A percentile compares a stretch with the other conserved stretches of the same genome.
These are phyloP conservation scores for Otus sunia DNA, from an alignment of 2,113 vertebrate species.

Conservation along the genomic window DNA sequence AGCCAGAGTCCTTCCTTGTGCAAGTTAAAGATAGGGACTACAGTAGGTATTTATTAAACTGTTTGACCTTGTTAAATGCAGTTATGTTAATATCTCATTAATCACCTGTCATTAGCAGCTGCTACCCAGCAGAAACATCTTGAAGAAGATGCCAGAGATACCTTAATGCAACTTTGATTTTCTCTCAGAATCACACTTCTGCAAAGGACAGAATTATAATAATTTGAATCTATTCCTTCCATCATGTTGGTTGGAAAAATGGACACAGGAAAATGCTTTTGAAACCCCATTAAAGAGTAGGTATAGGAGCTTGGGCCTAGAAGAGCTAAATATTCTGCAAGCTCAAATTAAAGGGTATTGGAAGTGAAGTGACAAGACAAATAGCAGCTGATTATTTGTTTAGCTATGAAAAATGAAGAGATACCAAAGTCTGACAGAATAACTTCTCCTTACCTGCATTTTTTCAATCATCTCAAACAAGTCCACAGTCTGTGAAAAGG, in stretches of 20 bases:
- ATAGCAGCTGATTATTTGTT: neutral
- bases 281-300: neutral
- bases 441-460: constrained; percentile 74
- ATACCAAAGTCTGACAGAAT: neutral
- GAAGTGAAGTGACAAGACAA: neutral
- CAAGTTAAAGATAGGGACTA: neutral
- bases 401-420: neutral
- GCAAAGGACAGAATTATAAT: neutral
- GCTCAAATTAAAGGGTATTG: neutral
- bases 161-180: neutral
- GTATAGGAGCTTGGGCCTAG: neutral
- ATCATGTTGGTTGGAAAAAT: neutral
- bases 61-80: neutral
- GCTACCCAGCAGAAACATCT: neutral
- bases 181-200: neutral
- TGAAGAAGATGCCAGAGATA: neutral
- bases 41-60: neutral
- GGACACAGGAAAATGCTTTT: neutral
- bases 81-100: neutral
- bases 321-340: neutral
- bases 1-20: neutral
- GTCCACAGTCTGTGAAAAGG: constrained; percentile 79
- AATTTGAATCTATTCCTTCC: neutral
- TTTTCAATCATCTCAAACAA: constrained; percentile 90
- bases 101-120: neutral